Evolutionary conservation across 2,113 vertebrate species (phyloP), one percentile per base, ranked within the genome.

Genomic region (Xiphias gladius): DNA sequence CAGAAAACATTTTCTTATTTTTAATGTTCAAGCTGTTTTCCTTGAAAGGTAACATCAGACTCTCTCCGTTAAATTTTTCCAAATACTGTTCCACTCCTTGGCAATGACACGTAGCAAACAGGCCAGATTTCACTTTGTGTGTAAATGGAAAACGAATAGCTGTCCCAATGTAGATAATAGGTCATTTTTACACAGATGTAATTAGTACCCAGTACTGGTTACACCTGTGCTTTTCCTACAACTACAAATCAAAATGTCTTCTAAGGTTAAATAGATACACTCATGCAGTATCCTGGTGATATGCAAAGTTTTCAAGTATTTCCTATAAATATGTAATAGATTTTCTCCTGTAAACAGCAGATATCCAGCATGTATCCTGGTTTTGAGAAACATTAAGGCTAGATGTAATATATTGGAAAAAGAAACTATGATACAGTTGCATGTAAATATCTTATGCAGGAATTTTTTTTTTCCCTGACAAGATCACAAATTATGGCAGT

Each of bases 1-100:
- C 9, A 50, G 68, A 55, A 66, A 70, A 37, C 35, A 55, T 55
- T 58, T 48, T 48, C 2, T 62, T 16, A 30, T 37, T 82, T 66
- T n/a, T n/a, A n/a, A n/a, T n/a, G n/a, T n/a, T 58, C 0, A 41
- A 39, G 0, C 9, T 68, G 19, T 48, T 32, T 59, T 28, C 16
- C 24, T 43, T 30, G 9, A 48, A 30, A 55, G 20, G 9, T 24
- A 35, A 55, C n/a, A 35, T 10, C 12, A 71, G 28, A 17, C n/a
- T 43, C n/a, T 8, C 16, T 13, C 41, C 0, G 24, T 65, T 64
- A 8, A 35, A 5, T 64, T 12, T 71, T 77, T 77, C n/a, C 30
- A 67, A 61, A 67, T 58, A 17, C 52, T 32, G 39, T 43, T 67
- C 7, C 6, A 19, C 67, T 50, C 17, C 65, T 69, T 76, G n/a